These are phyloP conservation scores for Tenualosa ilisha DNA, from an alignment of 2,797 vertebrate genomes.

Conservation along the genomic window DNA sequence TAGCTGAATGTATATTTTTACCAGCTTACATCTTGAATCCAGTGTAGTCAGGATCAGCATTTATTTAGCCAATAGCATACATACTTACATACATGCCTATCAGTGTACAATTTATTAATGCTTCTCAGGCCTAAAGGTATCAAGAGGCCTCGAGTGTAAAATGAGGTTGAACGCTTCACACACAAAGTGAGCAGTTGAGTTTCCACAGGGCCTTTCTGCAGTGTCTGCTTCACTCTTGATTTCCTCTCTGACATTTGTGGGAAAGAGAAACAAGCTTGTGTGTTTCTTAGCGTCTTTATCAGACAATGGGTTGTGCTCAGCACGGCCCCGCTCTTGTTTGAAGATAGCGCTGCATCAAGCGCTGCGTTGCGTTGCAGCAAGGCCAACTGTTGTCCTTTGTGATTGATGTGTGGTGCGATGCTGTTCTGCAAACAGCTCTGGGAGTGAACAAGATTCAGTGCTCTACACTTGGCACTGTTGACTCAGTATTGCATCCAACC, in stretches of 20 bases:
- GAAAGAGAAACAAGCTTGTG: conserved; percentile 64
- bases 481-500: background rate
- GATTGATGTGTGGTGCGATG: background rate
- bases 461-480: background rate
- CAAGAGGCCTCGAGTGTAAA: background rate
- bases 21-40: background rate
- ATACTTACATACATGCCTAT: background rate
- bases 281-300: conserved; percentile 64
- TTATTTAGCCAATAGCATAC: background rate
- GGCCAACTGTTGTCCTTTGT: background rate
- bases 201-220: conserved; percentile 9
- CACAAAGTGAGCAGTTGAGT: background rate
- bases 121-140: background rate
- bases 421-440: background rate
- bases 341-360: conserved; percentile 67
- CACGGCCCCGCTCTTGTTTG: conserved; percentile 41
- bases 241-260: conserved; percentile 21
- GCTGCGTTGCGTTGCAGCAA: background rate
- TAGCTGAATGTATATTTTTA: background rate
- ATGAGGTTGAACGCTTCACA: background rate
- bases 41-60: background rate
- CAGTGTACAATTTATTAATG: background rate
- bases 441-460: background rate
- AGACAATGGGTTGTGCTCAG: conserved; percentile 50
- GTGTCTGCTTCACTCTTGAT: background rate